Conservation (phyloP, 2,113 vertebrate species). For the Greenwoodochromis staneri region DNA sequence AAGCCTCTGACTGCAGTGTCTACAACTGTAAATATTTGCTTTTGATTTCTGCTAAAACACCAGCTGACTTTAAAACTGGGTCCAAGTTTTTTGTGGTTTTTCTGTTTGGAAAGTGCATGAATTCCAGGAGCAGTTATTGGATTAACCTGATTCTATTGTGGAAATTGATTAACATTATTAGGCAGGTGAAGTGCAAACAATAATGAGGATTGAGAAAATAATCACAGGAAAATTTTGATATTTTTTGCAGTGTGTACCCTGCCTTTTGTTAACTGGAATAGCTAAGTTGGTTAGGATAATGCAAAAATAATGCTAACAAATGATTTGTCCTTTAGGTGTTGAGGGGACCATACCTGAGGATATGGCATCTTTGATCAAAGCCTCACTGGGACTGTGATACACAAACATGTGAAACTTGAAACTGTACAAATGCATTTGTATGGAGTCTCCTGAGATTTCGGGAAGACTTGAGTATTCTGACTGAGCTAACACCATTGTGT, state of each 20-base stretch:
- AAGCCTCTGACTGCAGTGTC: not conserved
- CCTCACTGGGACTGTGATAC: constrained; percentile 85
- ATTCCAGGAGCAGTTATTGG: not conserved
- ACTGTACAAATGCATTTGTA: not conserved
- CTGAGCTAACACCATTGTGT: not conserved
- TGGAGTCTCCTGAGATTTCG: not conserved
- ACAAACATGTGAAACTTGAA: not conserved
- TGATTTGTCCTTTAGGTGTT: constrained; percentile 69
- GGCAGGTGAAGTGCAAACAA: not conserved
- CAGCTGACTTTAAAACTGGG: not conserved
- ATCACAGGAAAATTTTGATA: not conserved
- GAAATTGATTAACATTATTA: not conserved
- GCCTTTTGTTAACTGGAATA: not conserved
- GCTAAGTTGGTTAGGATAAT: not conserved
- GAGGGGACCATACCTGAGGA: constrained; percentile 84
- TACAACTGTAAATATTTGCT: not conserved
- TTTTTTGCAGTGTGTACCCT: not conserved
- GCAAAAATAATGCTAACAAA: not conserved
- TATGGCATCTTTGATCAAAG: constrained; percentile 90
- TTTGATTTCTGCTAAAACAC: not conserved
- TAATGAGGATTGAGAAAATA: not conserved
- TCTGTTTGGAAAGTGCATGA: not conserved
- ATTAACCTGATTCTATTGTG: not conserved
- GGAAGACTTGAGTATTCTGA: constrained; percentile 7
- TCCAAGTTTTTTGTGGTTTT: not conserved